Evolutionary conservation across 2,113 vertebrate genomes (phyloP).

Genomic region (Nipponia nippon): DNA sequence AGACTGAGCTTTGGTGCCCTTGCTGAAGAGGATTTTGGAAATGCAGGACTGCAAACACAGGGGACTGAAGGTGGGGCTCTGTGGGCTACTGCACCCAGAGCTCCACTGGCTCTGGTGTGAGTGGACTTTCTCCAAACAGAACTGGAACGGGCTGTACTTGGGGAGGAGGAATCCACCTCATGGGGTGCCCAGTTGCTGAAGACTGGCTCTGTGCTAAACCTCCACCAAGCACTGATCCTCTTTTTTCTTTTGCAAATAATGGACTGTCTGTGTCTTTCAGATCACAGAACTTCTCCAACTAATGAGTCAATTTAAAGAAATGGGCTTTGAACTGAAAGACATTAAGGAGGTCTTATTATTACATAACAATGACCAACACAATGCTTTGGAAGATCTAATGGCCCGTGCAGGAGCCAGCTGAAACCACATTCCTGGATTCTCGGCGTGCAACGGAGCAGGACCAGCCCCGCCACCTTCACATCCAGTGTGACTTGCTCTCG

Average conservation of each 20-base stretch:
- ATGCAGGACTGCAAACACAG: background rate
- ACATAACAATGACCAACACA: slow-evolving; percentile 94
- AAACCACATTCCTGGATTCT: slow-evolving; percentile 60
- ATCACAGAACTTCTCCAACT: slow-evolving; percentile 93
- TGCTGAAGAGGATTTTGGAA: background rate
- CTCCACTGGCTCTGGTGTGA: background rate
- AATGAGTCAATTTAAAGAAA: slow-evolving; percentile 97
- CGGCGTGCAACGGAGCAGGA: fast-evolving
- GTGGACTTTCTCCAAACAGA: background rate
- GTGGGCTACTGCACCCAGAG: no score
- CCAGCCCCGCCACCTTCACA: background rate
- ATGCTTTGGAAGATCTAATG: slow-evolving; percentile 95
- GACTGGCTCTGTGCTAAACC: background rate
- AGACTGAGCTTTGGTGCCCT: background rate
- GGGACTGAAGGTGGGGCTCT: background rate
- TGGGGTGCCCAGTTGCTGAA: background rate
- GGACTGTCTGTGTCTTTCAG: slow-evolving; percentile 69
- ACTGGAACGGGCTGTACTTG: background rate
- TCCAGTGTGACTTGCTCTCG: background rate
- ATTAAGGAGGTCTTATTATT: slow-evolving; percentile 94
- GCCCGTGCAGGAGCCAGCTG: slow-evolving; percentile 90
- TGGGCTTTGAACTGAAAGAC: slow-evolving; percentile 94
- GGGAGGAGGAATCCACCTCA: background rate
- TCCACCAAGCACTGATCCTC: background rate
- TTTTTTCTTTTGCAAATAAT: background rate